Conservation (phyloP, 2,888 invertebrate genomes). For the Platycheirus rosarum region DNA sequence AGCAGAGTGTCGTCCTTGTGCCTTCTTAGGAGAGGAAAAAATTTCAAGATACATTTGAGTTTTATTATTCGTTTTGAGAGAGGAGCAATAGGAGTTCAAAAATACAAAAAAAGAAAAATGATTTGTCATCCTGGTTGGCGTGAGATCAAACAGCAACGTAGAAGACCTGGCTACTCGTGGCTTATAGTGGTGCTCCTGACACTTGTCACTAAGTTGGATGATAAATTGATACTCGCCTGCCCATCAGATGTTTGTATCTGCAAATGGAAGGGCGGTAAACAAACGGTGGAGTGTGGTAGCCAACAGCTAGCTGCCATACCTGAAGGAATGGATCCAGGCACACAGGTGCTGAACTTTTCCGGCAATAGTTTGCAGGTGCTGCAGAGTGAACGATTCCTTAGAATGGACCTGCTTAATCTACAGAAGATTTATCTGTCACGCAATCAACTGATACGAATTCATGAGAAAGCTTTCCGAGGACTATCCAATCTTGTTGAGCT, state of each 20-base stretch:
- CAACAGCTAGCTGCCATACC: constrained; percentile 90
- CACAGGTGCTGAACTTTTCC: constrained; percentile 93
- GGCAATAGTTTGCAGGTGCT: constrained; percentile 92
- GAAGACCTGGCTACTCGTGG: constrained; percentile 59
- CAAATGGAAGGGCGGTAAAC: constrained; percentile 96
- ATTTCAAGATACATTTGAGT: constrained; percentile 10
- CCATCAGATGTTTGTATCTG: constrained; percentile 90
- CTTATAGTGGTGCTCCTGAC: constrained; percentile 62
- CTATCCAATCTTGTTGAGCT: constrained; percentile 94
- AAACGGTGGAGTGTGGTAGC: constrained; percentile 93
- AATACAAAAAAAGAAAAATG: constrained; percentile 54
- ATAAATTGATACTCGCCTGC: constrained; percentile 83
- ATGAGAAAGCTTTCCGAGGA: constrained; percentile 91
- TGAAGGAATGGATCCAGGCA: constrained; percentile 90
- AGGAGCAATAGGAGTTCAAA: constrained; percentile 27
- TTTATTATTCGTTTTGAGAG: constrained; percentile 6
- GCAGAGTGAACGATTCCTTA: constrained; percentile 90
- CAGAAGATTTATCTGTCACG: constrained; percentile 92
- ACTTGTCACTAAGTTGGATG: constrained; percentile 66
- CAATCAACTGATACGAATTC: constrained; percentile 90
- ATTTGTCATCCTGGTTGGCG: constrained; percentile 62
- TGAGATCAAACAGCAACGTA: constrained; percentile 57
- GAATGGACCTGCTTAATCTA: constrained; percentile 91
- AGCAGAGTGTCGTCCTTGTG: constrained; percentile 57
- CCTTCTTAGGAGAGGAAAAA: constrained; percentile 37